Evolutionary conservation across 2,113 vertebrate species (phyloP), one percentile per base, ranked within the genome.

Genomic region (Xenopus borealis): DNA sequence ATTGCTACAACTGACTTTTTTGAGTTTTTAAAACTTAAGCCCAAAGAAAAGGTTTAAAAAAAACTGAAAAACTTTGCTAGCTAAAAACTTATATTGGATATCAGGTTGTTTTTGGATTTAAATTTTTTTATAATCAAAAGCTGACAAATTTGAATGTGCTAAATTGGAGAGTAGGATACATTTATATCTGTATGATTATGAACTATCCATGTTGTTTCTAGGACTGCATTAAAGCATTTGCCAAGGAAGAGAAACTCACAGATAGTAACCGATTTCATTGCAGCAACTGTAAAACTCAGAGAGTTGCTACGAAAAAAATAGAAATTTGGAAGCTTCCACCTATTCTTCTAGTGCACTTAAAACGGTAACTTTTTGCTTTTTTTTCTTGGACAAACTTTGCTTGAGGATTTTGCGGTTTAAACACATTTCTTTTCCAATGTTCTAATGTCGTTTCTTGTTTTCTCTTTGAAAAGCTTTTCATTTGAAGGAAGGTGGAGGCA

Each of bases 301-400:
- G 95, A 80, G 97, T 99, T 79, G 96, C 96, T 71, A 91, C 93
- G 40, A 99, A 99, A 92, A 98, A 98, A 81, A 92, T 99, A 88
- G 97, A 99, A 87, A 96, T 99, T 86, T 99, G 97, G 97, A 99
- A 98, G 81, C 83, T 99, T 30, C 97, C 97, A 0, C 97, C 95
- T 12, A 96, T 99, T 69, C 85, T 99, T 61, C 86, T 99, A 33
- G 94, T 99, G 55, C 97, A 99, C 84, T 84, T 99, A 78, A 99
- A 99, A 89, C 88, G 97, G 97, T 98, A 85, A 78, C 89, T 71
- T 5, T 10, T 50, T 0, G 0, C 10, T 72, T 12, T 12, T 72
- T 12, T 12, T 50, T 13, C 3, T 55, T 55, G 53, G 12, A 16
- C 7, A 50, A 16, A 50, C 14, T 50, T 3, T 5, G 47, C 8